Conservation (phyloP, 2,797 vertebrate species). For the Silurus aristotelis region DNA sequence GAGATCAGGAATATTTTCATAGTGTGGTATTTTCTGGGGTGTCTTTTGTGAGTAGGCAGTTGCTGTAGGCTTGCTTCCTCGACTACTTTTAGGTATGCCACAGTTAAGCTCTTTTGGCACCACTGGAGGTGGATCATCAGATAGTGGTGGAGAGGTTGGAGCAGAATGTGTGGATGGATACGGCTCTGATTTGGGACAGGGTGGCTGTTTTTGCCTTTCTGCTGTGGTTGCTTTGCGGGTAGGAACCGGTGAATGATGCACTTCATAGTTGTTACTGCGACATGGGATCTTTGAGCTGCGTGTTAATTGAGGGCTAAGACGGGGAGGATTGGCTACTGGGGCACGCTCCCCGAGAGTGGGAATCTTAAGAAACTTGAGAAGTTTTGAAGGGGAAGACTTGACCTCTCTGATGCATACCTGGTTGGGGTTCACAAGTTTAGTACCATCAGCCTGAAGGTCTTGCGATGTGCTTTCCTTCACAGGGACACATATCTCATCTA, state of each 20-base stretch:
- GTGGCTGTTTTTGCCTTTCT: conserved; percentile 74
- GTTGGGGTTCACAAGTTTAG: conserved; percentile 74
- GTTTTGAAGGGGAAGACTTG: conserved; percentile 83
- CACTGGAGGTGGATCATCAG: conserved; percentile 66
- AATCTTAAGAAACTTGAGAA: conserved; percentile 89
- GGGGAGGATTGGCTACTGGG: conserved; percentile 72
- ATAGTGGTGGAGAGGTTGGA: conserved; percentile 75
- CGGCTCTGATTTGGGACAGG: conserved; percentile 73
- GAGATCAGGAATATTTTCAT: conserved; percentile 82
- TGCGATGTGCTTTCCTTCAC: conserved; percentile 61
- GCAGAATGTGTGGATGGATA: conserved; percentile 76
- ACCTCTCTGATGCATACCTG: conserved; percentile 77
- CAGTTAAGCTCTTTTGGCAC: conserved; percentile 70
- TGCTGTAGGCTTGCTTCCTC: conserved; percentile 42
- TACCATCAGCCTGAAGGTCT: conserved; percentile 69
- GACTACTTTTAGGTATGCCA: conserved; percentile 68
- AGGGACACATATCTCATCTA: conserved; percentile 57
- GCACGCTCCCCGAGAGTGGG: conserved; percentile 81
- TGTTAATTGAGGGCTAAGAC: conserved; percentile 89
- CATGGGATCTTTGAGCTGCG: conserved; percentile 91
- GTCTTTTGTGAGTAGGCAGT: conserved; percentile 60
- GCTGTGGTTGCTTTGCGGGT: conserved; percentile 77
- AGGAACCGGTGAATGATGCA: conserved; percentile 84
- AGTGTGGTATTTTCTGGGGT: conserved; percentile 76
- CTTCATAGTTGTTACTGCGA: conserved; percentile 88